These are phyloP conservation scores for Zalophus californianus DNA, from an alignment of 2,797 vertebrate genomes.

Conservation along the genomic window DNA sequence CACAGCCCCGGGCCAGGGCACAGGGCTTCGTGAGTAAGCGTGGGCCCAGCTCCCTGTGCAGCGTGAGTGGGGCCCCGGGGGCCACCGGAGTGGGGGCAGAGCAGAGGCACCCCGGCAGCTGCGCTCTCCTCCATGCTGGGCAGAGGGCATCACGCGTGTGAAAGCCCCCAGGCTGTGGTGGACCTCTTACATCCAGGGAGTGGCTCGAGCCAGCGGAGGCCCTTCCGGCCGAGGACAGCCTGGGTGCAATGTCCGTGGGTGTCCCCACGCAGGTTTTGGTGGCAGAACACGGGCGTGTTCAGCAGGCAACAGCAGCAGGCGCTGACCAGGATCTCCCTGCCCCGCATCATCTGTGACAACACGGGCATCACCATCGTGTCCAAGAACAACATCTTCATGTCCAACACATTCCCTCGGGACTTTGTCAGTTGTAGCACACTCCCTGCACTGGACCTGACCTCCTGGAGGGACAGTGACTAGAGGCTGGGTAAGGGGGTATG, in stretches of 20 bases:
- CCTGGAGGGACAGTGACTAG: slow-evolving; percentile 87
- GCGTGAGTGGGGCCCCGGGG: too few species aligned
- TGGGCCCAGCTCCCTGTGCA: too few species aligned
- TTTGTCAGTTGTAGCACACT: slow-evolving; percentile 85
- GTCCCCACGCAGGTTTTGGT: slow-evolving; percentile 90
- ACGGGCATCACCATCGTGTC: slow-evolving; percentile 89
- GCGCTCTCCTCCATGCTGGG: neutral
- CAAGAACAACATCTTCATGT: slow-evolving; percentile 86
- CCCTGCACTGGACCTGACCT: slow-evolving; percentile 82
- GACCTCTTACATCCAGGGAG: neutral
- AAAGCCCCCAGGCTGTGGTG: neutral
- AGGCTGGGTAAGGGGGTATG: neutral
- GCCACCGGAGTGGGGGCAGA: neutral
- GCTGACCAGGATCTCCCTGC: slow-evolving; percentile 83
- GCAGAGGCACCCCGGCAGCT: neutral
- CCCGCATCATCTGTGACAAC: slow-evolving; percentile 93
- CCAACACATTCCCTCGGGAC: slow-evolving; percentile 51
- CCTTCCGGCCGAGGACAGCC: neutral
- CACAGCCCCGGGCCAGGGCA: neutral
- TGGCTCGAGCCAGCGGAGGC: neutral
- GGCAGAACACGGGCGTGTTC: slow-evolving; percentile 89
- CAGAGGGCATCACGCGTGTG: neutral
- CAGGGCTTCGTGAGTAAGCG: neutral
- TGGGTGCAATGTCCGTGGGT: accelerated
- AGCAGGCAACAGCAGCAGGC: slow-evolving; percentile 83